Percentiles rank a stretch among this genome's conserved stretches.
phyloP scores from a whole-genome alignment of 2,113 vertebrate genomes.

The Caretta caretta region DNA sequence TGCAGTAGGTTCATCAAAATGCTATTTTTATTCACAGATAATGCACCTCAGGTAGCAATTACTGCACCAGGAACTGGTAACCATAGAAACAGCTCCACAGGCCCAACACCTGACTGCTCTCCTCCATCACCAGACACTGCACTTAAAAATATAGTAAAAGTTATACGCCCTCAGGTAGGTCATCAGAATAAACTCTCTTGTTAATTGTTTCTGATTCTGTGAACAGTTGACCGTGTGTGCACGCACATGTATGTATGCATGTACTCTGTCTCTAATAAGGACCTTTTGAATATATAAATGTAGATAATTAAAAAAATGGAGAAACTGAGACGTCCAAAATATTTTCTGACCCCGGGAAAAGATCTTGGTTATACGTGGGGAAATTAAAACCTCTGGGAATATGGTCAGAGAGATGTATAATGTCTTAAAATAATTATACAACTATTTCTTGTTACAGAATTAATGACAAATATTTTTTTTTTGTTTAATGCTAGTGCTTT shows the following conservation, averaged over 20 bases:
- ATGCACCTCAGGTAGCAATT: conserved; percentile 88
- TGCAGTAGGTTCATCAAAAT: conserved; percentile 60
- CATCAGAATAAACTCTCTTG: conserved; percentile 10
- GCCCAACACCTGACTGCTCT: conserved; percentile 97
- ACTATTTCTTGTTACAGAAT: background rate
- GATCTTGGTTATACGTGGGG: background rate
- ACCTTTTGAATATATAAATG: background rate
- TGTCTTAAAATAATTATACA: background rate
- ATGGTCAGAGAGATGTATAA: background rate
- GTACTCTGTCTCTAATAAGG: background rate
- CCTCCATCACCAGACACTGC: conserved; percentile 97
- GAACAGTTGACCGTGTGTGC: background rate
- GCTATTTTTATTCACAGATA: conserved; percentile 88
- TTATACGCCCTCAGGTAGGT: conserved; percentile 97
- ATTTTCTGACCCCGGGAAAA: background rate
- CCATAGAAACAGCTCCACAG: conserved; percentile 94
- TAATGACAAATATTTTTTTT: background rate
- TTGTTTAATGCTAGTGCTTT: background rate
- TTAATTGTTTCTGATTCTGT: background rate
- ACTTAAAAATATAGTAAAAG: conserved; percentile 98
- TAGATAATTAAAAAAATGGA: background rate
- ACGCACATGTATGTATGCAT: background rate
- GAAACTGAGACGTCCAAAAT: background rate
- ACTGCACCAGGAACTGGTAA: conserved; percentile 89
- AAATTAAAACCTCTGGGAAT: conserved; percentile 19